Conservation (phyloP, 2,797 vertebrate species). For the Danio tinwini region DNA sequence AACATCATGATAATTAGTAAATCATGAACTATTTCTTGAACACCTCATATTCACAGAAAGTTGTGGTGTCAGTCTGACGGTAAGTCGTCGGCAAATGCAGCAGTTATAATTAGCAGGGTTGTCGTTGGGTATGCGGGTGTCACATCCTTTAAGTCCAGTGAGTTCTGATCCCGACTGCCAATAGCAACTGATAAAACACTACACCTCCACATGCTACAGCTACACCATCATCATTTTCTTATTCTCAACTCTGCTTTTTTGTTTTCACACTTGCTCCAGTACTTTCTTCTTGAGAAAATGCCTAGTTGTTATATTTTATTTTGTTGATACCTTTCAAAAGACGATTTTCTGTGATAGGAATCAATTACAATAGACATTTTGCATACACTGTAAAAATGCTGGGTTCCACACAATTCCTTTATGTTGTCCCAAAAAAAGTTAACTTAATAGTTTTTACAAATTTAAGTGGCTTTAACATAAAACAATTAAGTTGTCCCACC, state of each 20-base stretch:
- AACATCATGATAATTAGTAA: background rate
- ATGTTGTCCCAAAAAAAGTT: too few species aligned
- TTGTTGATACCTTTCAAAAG: background rate
- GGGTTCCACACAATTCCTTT: too few species aligned
- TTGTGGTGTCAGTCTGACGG: constrained; percentile 11
- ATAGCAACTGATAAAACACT: constrained; percentile 54
- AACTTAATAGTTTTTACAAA: too few species aligned
- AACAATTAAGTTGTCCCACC: too few species aligned
- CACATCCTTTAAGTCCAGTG: constrained; percentile 32
- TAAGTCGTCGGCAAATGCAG: constrained; percentile 44
- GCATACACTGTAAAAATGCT: too few species aligned
- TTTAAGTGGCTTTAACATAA: too few species aligned
- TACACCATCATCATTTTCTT: background rate
- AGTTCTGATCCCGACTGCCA: constrained; percentile 28
- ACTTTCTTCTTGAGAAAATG: background rate
- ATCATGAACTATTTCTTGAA: background rate
- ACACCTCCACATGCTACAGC: constrained; percentile 7
- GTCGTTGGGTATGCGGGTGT: constrained; percentile 36
- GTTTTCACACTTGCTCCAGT: background rate
- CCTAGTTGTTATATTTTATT: background rate
- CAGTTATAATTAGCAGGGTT: constrained; percentile 53
- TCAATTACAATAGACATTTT: background rate
- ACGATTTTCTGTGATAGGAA: background rate
- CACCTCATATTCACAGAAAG: background rate
- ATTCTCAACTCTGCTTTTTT: background rate